Base-by-base conservation (phyloP, 1,140 invertebrate genomes). In the Papilio polytes region DNA sequence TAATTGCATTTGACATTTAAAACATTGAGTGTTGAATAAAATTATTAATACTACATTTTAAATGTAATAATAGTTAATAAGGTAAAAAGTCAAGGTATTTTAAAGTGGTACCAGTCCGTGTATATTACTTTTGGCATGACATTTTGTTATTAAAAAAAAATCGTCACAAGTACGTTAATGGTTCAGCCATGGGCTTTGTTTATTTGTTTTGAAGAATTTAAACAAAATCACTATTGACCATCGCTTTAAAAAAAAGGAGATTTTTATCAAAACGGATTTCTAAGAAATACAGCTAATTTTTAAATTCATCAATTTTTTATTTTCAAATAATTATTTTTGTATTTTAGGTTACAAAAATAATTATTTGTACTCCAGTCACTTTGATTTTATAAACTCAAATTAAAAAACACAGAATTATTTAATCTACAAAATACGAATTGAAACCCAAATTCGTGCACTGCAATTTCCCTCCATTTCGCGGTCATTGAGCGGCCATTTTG, bases 401-500 rank as follows among this genome's bases (percentile, higher is more conserved):
- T 48, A 13, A 13, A 48, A 51, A 51, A 13, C 13, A 48, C 4
- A 51, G 13, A 8, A 41, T 8, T 41, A 41, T 41, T 41, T 18
- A 15, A 15, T 13, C 18, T n/a, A 20, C 4, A 56, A 56, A n/a
- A 56, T 20, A 20, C n/a, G n/a, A 56, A 56, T 56, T n/a, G 6
- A 18, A 70, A 15, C 22, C 9, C 63, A 22, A 31, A 26, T 63
- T 22, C 6, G 20, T 59, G 56, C 56, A 26, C 3, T 31, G 26
- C 26, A 70, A 36, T 70, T 70, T 46, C 15, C 36, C 18, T 36
- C 56, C 53, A 31, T 78, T 78, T 46, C 41, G 51, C 46, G 51
- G 77, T 63, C 53, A 66, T 78, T 66, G 56, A 31, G 31, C 77
- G 53, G 56, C 77, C 77, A 63, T 78, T 78, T 78, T 63, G 77